These are phyloP conservation scores for Drosophila seguyi DNA, from an alignment of 1,140 invertebrate species.

Conservation along the genomic window DNA sequence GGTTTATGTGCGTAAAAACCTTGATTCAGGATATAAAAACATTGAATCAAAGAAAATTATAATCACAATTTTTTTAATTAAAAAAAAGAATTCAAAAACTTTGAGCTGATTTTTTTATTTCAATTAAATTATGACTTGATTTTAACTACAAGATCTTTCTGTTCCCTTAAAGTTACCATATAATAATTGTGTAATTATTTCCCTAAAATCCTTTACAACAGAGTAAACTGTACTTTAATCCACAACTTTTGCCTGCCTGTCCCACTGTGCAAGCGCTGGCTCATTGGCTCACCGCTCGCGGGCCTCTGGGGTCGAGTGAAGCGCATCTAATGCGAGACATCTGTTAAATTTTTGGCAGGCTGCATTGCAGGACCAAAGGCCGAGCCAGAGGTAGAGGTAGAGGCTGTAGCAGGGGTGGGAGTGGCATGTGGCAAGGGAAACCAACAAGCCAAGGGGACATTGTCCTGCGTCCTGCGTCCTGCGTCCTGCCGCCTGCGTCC, in stretches of 20 bases:
- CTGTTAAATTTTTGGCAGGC: constrained; percentile 77
- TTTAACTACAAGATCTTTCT: neutral
- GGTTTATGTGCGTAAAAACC: too few species aligned
- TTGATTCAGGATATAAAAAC: too few species aligned
- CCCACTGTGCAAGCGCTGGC: constrained; percentile 27
- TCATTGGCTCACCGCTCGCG: constrained; percentile 42
- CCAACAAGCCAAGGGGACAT: constrained; percentile 54
- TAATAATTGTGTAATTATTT: neutral
- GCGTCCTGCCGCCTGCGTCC: constrained; percentile 15
- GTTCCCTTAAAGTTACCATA: too few species aligned
- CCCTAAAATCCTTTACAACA: neutral
- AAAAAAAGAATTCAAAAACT: too few species aligned
- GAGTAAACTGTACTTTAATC: neutral
- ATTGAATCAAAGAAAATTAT: too few species aligned
- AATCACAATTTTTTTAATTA: too few species aligned
- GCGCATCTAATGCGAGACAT: constrained; percentile 81
- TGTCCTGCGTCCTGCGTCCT: neutral
- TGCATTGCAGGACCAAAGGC: constrained; percentile 34
- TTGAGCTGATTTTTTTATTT: too few species aligned
- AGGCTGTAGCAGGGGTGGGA: neutral
- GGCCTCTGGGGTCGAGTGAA: constrained; percentile 74
- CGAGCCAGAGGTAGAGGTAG: constrained; percentile 1
- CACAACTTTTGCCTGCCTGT: neutral
- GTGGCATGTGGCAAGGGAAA: constrained; percentile 18
- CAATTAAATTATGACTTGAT: too few species aligned